Conservation (phyloP, 2,888 invertebrate genomes). For the Leucoma salicis region DNA sequence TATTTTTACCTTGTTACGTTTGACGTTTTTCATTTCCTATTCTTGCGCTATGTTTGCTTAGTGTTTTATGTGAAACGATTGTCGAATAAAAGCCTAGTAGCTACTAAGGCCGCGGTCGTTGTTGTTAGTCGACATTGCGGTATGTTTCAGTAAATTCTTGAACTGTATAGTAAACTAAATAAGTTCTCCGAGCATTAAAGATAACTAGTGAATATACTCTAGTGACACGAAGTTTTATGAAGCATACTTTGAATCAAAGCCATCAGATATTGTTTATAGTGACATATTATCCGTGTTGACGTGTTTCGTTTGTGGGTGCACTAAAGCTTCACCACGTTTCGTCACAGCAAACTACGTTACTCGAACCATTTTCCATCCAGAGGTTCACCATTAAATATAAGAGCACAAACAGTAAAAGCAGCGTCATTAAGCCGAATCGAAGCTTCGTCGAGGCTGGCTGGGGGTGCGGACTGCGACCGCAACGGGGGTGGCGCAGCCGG, state of each 20-base stretch:
- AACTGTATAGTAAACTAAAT: conserved; percentile 8
- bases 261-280: conserved; percentile 17
- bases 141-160: conserved; percentile 33
- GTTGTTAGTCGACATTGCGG: conserved; percentile 42
- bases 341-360: conserved; percentile 76
- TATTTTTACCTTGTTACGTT: conserved; percentile 36
- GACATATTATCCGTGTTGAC: conserved; percentile 14
- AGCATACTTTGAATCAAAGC: conserved; percentile 18
- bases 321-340: conserved; percentile 73
- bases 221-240: conserved; percentile 21
- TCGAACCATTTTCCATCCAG: conserved; percentile 66
- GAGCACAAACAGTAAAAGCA: conserved; percentile 65
- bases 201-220: not conserved
- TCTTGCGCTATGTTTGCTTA: conserved; percentile 33
- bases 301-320: conserved; percentile 26
- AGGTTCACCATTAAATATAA: conserved; percentile 61
- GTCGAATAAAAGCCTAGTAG: conserved; percentile 32
- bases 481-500: conserved; percentile 47
- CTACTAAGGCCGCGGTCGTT: conserved; percentile 41
- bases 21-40: conserved; percentile 30
- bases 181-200: conserved; percentile 1
- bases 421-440: conserved; percentile 76
- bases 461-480: conserved; percentile 58
- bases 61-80: conserved; percentile 41
- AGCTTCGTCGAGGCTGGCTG: conserved; percentile 65